Evolutionary conservation across 2,797 vertebrate genomes (phyloP), one percentile per base, ranked within the genome.

Genomic region (Chelmon rostratus): DNA sequence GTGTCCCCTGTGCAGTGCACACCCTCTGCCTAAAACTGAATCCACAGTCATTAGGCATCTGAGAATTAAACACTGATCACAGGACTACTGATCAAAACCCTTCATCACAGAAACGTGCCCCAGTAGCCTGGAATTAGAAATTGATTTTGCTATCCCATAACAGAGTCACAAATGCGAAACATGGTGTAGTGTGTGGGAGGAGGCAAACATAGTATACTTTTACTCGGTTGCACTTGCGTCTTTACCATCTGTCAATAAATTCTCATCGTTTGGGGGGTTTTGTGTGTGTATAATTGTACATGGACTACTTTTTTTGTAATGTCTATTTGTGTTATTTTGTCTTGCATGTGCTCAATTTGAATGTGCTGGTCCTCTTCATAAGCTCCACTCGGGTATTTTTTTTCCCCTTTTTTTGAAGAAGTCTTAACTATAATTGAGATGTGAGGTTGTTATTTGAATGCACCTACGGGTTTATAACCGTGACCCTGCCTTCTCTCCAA

Each of bases 251-350:
- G 73, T 88, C 76, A 80, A 76, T 80, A 84, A 80, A 79, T 87
- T 76, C 37, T 72, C 62, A 21, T 57, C 0, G 71, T 65, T 40
- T 13, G 13, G 42, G n/a, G n/a, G 9, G 8, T 42, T 9, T 40
- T 85, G 77, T 92, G 87, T 93, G 91, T 97, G 95, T 97, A 97
- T 96, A 96, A 96, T 86, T 97, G 95, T 97, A 97, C 91, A 96
- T 95, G 92, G 83, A 92, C 88, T 94, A 87, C 90, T 93, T 94
- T 96, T 91, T 95, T 42, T 42, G 40, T 85, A 91, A 87, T 95
- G 92, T 92, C 86, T 68, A 6, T 74, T 90, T 57, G 61, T 62
- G 50, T 62, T 87, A 84, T 88, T 84, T 89, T 95, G 91, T 91
- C 78, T 94, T 95, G 95, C 96, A 97, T 96, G 96, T 96, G 91